These are phyloP conservation scores for Meganola albula DNA, from an alignment of 2,888 invertebrate genomes.

Conservation along the genomic window DNA sequence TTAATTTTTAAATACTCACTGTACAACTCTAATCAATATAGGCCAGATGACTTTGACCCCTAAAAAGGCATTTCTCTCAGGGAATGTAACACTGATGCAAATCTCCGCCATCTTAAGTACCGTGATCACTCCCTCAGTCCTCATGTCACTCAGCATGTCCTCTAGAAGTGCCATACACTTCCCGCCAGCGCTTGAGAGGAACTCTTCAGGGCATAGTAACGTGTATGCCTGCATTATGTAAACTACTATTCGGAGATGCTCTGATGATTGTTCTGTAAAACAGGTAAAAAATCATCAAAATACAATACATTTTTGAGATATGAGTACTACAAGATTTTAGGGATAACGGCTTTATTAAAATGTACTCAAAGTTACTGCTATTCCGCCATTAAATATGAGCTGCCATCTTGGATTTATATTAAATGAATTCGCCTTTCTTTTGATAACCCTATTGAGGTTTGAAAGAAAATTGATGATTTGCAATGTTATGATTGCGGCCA, in stretches of 20 bases:
- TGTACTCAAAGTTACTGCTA: too few relatives aligned
- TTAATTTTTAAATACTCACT: slow-evolving; percentile 51
- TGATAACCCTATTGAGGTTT: not conserved
- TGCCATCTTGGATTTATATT: too few relatives aligned
- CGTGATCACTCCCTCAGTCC: slow-evolving; percentile 74
- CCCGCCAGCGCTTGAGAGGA: slow-evolving; percentile 83
- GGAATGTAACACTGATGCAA: slow-evolving; percentile 84
- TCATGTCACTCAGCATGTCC: slow-evolving; percentile 86
- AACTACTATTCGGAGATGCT: slow-evolving; percentile 87
- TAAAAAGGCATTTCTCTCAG: slow-evolving; percentile 84
- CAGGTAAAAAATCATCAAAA: too few relatives aligned
- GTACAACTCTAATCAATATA: slow-evolving; percentile 57
- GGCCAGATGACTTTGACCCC: slow-evolving; percentile 75
- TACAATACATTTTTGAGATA: too few relatives aligned
- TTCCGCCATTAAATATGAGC: too few relatives aligned
- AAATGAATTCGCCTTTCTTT: too few relatives aligned
- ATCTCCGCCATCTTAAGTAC: slow-evolving; percentile 81
- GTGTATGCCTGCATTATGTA: slow-evolving; percentile 91
- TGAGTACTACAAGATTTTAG: too few relatives aligned
- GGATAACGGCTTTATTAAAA: too few relatives aligned
- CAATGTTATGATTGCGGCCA: too few relatives aligned
- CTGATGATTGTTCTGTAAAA: slow-evolving; percentile 86
- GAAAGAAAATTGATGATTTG: not conserved
- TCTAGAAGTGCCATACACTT: slow-evolving; percentile 83
- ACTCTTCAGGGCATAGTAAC: slow-evolving; percentile 86